Conservation (phyloP, 2,888 invertebrate genomes). For the Prionchulus punctatus region DNA sequence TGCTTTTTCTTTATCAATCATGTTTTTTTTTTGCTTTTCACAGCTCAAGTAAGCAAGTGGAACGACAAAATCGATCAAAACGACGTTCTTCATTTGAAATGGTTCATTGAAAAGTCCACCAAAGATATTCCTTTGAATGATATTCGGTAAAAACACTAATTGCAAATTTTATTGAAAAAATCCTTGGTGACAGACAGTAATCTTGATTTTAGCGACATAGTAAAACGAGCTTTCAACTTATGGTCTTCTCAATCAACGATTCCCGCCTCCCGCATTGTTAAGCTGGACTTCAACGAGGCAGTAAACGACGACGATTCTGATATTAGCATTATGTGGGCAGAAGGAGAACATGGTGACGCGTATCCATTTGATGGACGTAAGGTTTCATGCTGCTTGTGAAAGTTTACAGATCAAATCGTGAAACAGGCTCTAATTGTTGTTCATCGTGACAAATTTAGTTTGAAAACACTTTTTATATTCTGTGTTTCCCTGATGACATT, state of each 20-base stretch:
- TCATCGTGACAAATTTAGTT: too few species aligned
- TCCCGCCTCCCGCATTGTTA: conserved; percentile 47
- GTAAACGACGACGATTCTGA: conserved; percentile 48
- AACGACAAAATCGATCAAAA: not conserved
- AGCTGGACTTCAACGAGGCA: conserved; percentile 26
- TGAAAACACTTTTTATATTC: not conserved
- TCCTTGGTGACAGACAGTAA: too few species aligned
- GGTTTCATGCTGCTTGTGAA: too few species aligned
- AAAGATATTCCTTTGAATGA: conserved; percentile 20
- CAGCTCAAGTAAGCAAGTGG: conserved; percentile 11
- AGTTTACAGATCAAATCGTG: too few species aligned
- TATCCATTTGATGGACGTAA: conserved; percentile 10
- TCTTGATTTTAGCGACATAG: conserved; percentile 17
- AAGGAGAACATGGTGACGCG: conserved; percentile 17
- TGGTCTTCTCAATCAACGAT: conserved; percentile 45
- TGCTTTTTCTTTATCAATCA: too few species aligned
- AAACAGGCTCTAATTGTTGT: too few species aligned
- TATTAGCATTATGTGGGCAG: conserved; percentile 55
- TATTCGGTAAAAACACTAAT: conserved; percentile 16
- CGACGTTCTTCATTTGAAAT: conserved; percentile 6
- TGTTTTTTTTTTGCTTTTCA: not conserved
- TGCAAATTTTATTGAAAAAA: not conserved
- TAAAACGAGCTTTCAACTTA: conserved; percentile 45
- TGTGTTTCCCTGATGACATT: too few species aligned
- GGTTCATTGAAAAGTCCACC: conserved; percentile 24